Conservation (phyloP, 1,140 invertebrate species). For the Chelonus insularis region DNA sequence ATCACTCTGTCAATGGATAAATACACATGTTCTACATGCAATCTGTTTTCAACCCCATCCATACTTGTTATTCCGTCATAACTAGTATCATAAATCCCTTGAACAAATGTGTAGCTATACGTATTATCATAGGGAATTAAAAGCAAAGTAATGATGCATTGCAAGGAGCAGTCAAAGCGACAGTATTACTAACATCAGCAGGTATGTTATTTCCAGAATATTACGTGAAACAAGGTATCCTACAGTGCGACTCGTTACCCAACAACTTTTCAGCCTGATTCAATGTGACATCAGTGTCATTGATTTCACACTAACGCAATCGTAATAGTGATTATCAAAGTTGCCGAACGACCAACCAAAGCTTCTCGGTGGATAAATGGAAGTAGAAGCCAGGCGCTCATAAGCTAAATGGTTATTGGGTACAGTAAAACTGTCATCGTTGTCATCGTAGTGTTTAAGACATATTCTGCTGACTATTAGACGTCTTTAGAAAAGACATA, state of each 20-base stretch:
- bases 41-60: too few species aligned
- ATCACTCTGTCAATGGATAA: conserved; percentile 2
- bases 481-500: not conserved
- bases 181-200: too few species aligned
- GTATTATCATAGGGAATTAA: too few species aligned
- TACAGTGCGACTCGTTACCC: not conserved
- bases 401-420: not conserved
- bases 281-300: not conserved
- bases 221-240: too few species aligned
- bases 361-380: not conserved
- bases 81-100: too few species aligned
- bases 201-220: too few species aligned
- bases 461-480: not conserved
- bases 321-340: conserved; percentile 8
- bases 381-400: not conserved
- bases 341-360: not conserved
- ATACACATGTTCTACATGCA: not conserved
- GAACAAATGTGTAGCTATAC: too few species aligned
- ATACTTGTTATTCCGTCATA: too few species aligned
- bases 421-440: not conserved
- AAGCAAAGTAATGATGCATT: too few species aligned
- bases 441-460: not conserved
- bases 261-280: not conserved
- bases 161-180: too few species aligned
- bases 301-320: not conserved